A percentile compares a stretch with the other conserved stretches of the same genome.
These are phyloP conservation scores for Cherax quadricarinatus DNA, from an alignment of 1,140 invertebrate species.

Conservation along the genomic window DNA sequence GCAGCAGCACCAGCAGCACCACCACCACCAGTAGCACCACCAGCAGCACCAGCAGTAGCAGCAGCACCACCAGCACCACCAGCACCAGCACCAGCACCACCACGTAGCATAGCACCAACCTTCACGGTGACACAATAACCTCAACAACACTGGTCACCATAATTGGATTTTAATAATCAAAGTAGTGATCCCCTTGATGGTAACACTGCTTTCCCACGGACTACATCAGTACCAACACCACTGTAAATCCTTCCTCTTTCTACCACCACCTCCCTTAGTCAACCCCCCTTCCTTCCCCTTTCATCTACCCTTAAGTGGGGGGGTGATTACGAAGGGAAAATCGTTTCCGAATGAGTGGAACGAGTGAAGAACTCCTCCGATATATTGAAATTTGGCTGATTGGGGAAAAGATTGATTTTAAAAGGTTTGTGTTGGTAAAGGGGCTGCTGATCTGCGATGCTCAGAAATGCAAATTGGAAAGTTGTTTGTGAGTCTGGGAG, in stretches of 20 bases:
- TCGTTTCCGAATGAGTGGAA: no score
- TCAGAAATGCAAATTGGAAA: slow-evolving; percentile 70
- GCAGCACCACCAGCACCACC: neutral
- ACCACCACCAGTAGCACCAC: neutral
- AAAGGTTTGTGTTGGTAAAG: no score
- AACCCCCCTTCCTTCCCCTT: no score
- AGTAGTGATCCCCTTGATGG: slow-evolving; percentile 23
- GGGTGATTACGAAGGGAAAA: no score
- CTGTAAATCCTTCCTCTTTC: neutral
- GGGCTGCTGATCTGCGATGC: neutral
- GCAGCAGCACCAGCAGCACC: no score
- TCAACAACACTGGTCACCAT: slow-evolving; percentile 41
- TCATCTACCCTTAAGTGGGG: neutral
- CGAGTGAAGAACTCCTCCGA: no score
- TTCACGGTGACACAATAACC: slow-evolving; percentile 41
- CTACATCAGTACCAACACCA: slow-evolving; percentile 28
- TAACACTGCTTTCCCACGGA: slow-evolving; percentile 60
- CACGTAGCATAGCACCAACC: neutral
- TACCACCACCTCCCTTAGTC: neutral
- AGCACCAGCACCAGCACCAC: neutral
- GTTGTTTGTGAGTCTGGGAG: slow-evolving; percentile 60
- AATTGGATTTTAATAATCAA: slow-evolving; percentile 71
- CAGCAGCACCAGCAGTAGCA: neutral
- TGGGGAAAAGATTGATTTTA: no score
- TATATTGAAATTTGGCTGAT: no score